Base-by-base conservation (phyloP, 2,113 vertebrate genomes). In the Nesogale talazaci region DNA sequence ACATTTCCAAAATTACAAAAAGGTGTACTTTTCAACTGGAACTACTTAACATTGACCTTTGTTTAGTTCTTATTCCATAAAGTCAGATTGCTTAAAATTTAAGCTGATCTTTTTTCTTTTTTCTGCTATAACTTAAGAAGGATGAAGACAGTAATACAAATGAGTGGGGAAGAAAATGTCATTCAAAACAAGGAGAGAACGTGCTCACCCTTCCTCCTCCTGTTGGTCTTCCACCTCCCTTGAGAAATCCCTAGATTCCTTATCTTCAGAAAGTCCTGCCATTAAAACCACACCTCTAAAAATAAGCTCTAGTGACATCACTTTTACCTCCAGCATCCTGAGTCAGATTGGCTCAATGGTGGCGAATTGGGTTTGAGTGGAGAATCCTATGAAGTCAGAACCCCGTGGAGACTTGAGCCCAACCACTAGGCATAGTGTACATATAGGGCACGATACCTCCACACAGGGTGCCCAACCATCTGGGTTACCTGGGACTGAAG, bases 111-210 rank as follows among this genome's bases (percentile, higher is more conserved):
- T 59, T 82, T 72, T 59, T 34, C 22, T 70, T 93, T 85, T 93
- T 70, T 27, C 34, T 85, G 67, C 46, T 78, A 36, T 63, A 56
- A 59, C 42, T 72, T 85, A 93, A 88, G 78, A 89, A 82, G 69
- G 27, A 86, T 59, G 67, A 82, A 12, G 67, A 63, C 0, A 86
- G 59, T 36, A 90, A 77, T 40, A 61, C 59, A 93, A 80, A 95
- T 22, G 63, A 90, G 75, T 84, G 5, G n/a, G 15, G n/a, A 40
- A 10, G 36, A 36, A 78, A 65, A 91, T 19, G 38, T n/a, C 38
- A 61, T 80, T 83, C 86, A 80, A 80, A 93, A 84, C 14, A 80
- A 74, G 38, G 12, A 70, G 27, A 75, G 20, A 4, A 4, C 6
- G 5, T 79, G 10, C 14, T 52, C 10, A 75, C 15, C 2, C 29